These are phyloP conservation scores for Diploscapter pachys DNA, from an alignment of 1,140 invertebrate species.

Conservation along the genomic window DNA sequence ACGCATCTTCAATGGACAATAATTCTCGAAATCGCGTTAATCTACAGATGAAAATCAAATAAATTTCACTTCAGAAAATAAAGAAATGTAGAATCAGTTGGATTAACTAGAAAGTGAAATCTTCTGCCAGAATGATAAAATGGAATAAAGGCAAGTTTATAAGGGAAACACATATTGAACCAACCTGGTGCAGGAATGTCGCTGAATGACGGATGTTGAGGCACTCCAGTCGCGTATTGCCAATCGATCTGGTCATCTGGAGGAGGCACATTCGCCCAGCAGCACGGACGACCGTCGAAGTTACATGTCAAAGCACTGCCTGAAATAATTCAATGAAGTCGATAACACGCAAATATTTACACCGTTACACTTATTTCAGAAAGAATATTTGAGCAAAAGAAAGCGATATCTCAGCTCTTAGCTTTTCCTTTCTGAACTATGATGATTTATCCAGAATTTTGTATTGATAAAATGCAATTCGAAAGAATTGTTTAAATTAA, in stretches of 20 bases:
- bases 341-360: constrained; percentile 3
- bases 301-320: constrained; percentile 49
- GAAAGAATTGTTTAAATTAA: background rate
- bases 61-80: background rate
- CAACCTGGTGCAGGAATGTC: constrained; percentile 40
- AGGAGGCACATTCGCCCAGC: constrained; percentile 56
- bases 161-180: background rate
- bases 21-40: background rate
- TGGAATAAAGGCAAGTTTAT: background rate
- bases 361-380: constrained; percentile 12
- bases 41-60: background rate
- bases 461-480: background rate
- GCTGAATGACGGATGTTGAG: constrained; percentile 36
- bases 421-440: background rate
- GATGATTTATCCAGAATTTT: background rate
- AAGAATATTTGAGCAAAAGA: background rate
- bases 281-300: constrained; percentile 52
- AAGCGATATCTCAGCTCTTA: background rate
- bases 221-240: constrained; percentile 45
- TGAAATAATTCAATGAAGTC: constrained; percentile 16
- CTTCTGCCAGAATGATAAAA: background rate
- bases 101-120: background rate
- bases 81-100: background rate
- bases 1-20: background rate
- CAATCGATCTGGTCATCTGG: constrained; percentile 59